These are phyloP conservation scores for Microcebus tavaratra DNA, from an alignment of 2,113 vertebrate genomes.

Conservation along the genomic window DNA sequence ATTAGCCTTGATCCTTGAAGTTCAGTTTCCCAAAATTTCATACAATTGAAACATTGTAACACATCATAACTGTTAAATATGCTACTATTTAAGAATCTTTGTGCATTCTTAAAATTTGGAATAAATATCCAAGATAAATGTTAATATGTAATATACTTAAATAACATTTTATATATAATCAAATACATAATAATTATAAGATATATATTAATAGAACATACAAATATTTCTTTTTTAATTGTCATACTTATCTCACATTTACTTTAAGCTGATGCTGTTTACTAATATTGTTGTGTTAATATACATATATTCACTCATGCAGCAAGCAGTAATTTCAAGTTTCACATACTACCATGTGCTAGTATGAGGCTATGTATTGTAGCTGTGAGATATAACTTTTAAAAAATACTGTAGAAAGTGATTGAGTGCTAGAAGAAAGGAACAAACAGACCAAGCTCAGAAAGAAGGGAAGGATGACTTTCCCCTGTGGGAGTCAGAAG, in stretches of 20 bases:
- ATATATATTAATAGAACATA: not conserved
- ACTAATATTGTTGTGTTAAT: not conserved
- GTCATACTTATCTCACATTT: not conserved
- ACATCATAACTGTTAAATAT: not conserved
- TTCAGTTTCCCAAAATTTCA: conserved; percentile 1
- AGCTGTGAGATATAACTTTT: not conserved
- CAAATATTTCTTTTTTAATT: not conserved
- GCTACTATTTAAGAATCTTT: not conserved
- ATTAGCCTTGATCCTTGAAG: not conserved
- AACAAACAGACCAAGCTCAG: not conserved
- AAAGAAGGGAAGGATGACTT: not conserved
- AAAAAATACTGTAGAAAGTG: not conserved
- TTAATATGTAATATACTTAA: not conserved
- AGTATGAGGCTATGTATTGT: not conserved
- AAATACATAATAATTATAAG: not conserved
- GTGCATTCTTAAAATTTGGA: not conserved
- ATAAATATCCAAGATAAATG: not conserved
- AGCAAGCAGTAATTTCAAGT: not conserved
- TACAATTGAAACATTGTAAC: not conserved
- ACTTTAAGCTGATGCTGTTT: not conserved
- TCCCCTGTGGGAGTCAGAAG: not conserved
- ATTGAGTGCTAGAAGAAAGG: not conserved
- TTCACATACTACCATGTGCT: not conserved
- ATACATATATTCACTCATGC: not conserved
- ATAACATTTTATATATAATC: not conserved